These are phyloP conservation scores for Ariopsis seemanni DNA, from an alignment of 2,113 vertebrate species.

Conservation along the genomic window DNA sequence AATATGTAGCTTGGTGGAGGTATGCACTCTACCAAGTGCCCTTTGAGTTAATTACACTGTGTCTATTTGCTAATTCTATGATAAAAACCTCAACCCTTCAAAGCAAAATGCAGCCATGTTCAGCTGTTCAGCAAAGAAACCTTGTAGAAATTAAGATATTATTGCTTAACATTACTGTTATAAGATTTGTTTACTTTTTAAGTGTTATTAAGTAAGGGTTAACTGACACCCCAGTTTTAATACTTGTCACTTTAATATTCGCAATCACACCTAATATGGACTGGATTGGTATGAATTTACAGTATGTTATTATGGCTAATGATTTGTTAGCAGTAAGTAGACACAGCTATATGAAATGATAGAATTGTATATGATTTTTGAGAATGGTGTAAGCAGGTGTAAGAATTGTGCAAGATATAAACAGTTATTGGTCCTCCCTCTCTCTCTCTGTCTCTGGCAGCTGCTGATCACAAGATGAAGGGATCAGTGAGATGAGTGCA, in stretches of 20 bases:
- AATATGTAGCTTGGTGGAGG: too few relatives aligned
- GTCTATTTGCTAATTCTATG: background rate
- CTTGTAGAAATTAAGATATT: background rate
- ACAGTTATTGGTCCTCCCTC: background rate
- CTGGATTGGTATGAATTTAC: background rate
- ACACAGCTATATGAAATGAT: background rate
- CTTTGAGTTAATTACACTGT: background rate
- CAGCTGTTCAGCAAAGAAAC: background rate
- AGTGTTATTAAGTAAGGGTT: background rate
- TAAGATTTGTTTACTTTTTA: background rate
- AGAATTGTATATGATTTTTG: background rate
- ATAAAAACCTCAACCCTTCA: background rate
- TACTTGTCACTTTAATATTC: background rate
- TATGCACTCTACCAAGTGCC: too few relatives aligned
- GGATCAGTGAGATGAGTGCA: constrained; percentile 36
- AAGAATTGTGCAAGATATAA: background rate
- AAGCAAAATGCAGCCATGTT: background rate
- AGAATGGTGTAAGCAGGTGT: too few relatives aligned
- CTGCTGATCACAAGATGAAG: constrained; percentile 44
- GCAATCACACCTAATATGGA: background rate
- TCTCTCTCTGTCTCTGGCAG: background rate
- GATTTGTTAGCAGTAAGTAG: background rate
- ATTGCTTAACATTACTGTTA: background rate
- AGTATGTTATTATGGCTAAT: background rate
- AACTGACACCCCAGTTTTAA: background rate